A percentile compares a stretch with the other conserved stretches of the same genome.
phyloP scores from a whole-genome alignment of 2,888 invertebrate genomes.

The Drosophila leonis region DNA sequence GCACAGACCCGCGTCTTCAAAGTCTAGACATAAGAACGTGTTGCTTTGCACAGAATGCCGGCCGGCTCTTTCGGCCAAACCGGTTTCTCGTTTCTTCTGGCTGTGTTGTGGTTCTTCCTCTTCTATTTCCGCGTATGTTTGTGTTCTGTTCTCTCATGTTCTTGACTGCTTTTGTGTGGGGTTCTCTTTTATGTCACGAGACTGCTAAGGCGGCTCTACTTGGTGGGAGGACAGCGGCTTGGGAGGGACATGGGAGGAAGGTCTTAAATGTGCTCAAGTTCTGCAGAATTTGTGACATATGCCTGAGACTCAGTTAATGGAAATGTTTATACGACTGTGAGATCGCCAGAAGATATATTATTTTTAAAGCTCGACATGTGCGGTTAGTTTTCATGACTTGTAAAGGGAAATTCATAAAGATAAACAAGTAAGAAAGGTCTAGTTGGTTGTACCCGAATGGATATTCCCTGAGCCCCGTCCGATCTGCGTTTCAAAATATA shows the following conservation, averaged over 20 bases:
- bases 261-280: conserved; percentile 63
- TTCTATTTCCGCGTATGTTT: conserved; percentile 17
- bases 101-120: conserved; percentile 48
- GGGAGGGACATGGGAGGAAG: not conserved
- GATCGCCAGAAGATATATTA: conserved; percentile 55
- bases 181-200: conserved; percentile 63
- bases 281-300: conserved; percentile 59
- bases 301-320: conserved; percentile 49
- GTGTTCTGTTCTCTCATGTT: conserved; percentile 43
- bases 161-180: conserved; percentile 32
- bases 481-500: too few relatives aligned
- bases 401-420: not conserved
- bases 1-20: conserved; percentile 22
- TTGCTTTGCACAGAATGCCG: conserved; percentile 63
- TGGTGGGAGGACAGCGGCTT: not conserved
- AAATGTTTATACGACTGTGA: conserved; percentile 60
- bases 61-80: conserved; percentile 69
- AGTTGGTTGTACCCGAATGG: too few relatives aligned
- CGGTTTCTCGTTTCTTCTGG: conserved; percentile 59
- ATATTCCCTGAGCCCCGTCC: too few relatives aligned
- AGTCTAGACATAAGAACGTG: conserved; percentile 57
- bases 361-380: not conserved
- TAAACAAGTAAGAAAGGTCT: not conserved
- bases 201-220: conserved; percentile 25
- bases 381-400: conserved; percentile 3